Evolutionary conservation across 2,113 vertebrate genomes (phyloP), one percentile per base, ranked within the genome.

Genomic region (Lepus americanus): DNA sequence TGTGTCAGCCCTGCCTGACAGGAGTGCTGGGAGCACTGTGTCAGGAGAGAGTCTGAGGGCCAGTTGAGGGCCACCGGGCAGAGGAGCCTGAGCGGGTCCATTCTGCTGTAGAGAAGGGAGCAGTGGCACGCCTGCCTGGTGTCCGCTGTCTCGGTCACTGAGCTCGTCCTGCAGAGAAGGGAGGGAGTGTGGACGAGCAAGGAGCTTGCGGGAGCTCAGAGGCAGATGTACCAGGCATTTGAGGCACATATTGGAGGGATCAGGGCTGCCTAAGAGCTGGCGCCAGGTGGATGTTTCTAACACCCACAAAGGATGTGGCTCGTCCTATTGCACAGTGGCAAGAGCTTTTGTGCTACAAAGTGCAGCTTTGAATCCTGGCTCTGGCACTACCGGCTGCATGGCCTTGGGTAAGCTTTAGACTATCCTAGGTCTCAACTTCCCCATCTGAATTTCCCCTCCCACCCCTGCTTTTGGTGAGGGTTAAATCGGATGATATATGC

Each of bases 31-130:
- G 80, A 79, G 23, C 53, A 39, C 22, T 17, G 44, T 44, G 0
- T 89, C 64, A 64, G 78, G 78, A 74, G 53, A 84, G 74, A 67
- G 44, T 90, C 29, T 73, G 77, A 95, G 70, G 51, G 25, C 27
- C 9, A 16, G n/a, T 84, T 66, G 7, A 61, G 70, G 80, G 19
- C 27, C n/a, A 44, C 44, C 7, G 49, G 79, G 36, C 61, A 53
- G 53, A 84, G 76, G 16, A 67, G 31, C 33, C 5, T 31, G 33
- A 49, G 17, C n/a, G 51, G 49, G 49, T 33, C 20, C 12, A 10
- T 16, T 8, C 12, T 67, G 53, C 66, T 83, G 39, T 66, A 74
- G 59, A 36, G 25, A 29, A 76, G 22, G 53, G 19, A 80, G 11
- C 44, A 33, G 31, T 39, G 73, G 55, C 39, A 2, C 0, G 0